Conservation (phyloP, 1,140 invertebrate species). For the Megathymus violae region DNA sequence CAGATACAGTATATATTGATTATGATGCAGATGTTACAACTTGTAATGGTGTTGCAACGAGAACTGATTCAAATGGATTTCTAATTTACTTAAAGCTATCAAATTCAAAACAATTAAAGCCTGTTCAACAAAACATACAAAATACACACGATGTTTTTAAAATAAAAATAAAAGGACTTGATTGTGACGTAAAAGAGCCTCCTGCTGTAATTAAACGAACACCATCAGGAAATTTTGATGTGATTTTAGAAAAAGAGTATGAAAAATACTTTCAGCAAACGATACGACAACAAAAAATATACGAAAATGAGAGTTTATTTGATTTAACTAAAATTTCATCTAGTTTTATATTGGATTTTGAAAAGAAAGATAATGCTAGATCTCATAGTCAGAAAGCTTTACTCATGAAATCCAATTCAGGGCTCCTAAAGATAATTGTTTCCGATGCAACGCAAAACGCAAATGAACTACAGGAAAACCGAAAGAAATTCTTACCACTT, state of each 20-base stretch:
- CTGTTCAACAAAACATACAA: neutral
- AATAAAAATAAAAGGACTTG: constrained; percentile 42
- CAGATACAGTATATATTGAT: constrained; percentile 10
- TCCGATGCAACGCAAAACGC: constrained; percentile 30
- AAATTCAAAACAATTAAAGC: neutral
- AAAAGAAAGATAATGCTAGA: constrained; percentile 24
- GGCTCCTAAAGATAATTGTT: constrained; percentile 55
- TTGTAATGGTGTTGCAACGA: constrained; percentile 15
- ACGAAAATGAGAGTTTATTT: constrained; percentile 41
- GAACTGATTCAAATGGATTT: constrained; percentile 10
- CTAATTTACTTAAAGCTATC: constrained; percentile 1
- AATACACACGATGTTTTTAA: constrained; percentile 32
- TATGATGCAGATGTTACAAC: constrained; percentile 2
- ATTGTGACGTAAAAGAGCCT: constrained; percentile 36
- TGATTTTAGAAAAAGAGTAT: constrained; percentile 66
- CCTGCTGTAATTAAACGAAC: constrained; percentile 49
- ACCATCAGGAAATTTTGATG: constrained; percentile 51
- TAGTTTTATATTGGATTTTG: constrained; percentile 47
- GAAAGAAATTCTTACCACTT: constrained; percentile 23
- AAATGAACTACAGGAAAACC: constrained; percentile 14
- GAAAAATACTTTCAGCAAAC: constrained; percentile 51
- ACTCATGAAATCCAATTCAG: constrained; percentile 53
- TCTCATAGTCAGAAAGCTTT: constrained; percentile 44
- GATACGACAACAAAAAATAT: constrained; percentile 42
- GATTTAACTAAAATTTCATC: constrained; percentile 47